Percentiles rank a stretch among this genome's conserved stretches.
Conservation (phyloP, 2,113 vertebrate species). For the Gopherus evgoodei region DNA sequence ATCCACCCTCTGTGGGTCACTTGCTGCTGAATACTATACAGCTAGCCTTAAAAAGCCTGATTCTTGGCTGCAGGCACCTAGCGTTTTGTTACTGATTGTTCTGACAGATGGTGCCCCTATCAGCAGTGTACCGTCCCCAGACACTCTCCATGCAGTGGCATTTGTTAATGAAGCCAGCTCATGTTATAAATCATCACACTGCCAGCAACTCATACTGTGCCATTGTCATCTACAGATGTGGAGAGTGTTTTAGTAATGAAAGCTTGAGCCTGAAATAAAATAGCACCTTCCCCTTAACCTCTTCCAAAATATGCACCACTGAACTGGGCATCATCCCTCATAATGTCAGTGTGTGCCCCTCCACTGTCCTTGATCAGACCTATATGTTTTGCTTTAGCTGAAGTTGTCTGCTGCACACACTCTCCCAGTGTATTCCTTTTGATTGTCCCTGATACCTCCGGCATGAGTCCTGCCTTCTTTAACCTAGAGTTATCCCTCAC, state of each 20-base stretch:
- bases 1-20: background rate
- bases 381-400: background rate
- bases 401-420: background rate
- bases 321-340: slow-evolving; percentile 21
- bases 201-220: slow-evolving; percentile 44
- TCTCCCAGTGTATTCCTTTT: background rate
- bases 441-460: background rate
- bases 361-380: slow-evolving; percentile 33
- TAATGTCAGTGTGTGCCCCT: background rate
- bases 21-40: background rate
- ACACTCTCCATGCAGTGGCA: slow-evolving; percentile 38
- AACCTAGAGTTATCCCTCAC: background rate
- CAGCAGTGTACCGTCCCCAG: slow-evolving; percentile 31
- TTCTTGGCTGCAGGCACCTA: slow-evolving; percentile 14
- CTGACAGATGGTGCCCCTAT: slow-evolving; percentile 60
- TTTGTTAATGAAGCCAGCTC: slow-evolving; percentile 50
- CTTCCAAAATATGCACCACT: slow-evolving; percentile 35
- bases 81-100: slow-evolving; percentile 26
- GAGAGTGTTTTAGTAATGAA: slow-evolving; percentile 55
- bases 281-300: slow-evolving; percentile 46
- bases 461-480: background rate
- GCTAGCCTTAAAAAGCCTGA: slow-evolving; percentile 13
- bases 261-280: slow-evolving; percentile 32
- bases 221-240: slow-evolving; percentile 22
- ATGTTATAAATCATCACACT: slow-evolving; percentile 29